phyloP scores from a whole-genome alignment of 1,140 invertebrate species.

The Venturia canescens region DNA sequence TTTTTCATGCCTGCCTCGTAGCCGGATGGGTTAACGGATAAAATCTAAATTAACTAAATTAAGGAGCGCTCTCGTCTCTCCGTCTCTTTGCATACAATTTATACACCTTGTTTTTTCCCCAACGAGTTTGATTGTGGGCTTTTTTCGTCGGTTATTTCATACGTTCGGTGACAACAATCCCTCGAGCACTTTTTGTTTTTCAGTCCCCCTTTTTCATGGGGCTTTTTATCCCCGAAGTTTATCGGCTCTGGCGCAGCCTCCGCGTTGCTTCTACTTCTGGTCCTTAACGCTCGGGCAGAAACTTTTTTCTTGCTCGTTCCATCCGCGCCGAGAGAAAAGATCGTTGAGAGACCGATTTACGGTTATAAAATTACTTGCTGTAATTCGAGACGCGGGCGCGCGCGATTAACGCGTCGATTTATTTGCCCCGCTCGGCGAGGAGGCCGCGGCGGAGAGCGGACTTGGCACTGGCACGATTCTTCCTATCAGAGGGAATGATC shows the following conservation, averaged over 20 bases:
- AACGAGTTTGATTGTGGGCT: not conserved
- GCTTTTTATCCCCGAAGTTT: not conserved
- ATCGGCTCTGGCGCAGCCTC: not conserved
- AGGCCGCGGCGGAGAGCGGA: not conserved
- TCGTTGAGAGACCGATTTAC: constrained; percentile 76
- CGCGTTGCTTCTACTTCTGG: not conserved
- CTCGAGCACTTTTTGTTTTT: constrained; percentile 27
- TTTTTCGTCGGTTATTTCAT: constrained; percentile 18
- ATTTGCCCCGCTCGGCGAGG: constrained; percentile 47
- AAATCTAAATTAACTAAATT: constrained; percentile 79
- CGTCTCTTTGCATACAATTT: constrained; percentile 71
- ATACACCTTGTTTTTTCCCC: constrained; percentile 62
- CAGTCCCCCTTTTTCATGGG: constrained; percentile 24
- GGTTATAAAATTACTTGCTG: constrained; percentile 73
- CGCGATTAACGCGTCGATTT: constrained; percentile 62
- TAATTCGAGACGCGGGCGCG: constrained; percentile 66
- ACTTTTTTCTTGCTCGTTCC: not conserved
- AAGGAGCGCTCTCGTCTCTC: constrained; percentile 67
- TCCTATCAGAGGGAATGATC: too few relatives aligned
- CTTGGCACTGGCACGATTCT: too few relatives aligned
- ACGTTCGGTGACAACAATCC: not conserved
- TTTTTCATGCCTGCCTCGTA: constrained; percentile 50
- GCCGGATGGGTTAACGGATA: constrained; percentile 72
- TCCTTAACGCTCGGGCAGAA: not conserved
- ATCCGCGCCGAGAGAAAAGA: constrained; percentile 50